Base-by-base conservation (phyloP, 2,113 vertebrate species). In the Andinoacara biseriatus region DNA sequence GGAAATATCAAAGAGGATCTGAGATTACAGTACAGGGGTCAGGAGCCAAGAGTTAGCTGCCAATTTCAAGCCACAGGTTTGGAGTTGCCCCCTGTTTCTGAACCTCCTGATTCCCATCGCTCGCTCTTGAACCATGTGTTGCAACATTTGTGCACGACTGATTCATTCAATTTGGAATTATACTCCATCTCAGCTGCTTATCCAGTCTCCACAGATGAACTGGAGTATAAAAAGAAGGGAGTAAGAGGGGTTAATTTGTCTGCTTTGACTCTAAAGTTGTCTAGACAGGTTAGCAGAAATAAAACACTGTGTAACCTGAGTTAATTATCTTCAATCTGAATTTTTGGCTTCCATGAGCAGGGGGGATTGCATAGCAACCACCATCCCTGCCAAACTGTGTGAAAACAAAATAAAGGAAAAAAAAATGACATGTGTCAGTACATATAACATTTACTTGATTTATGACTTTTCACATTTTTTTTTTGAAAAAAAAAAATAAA, bases 11-110 rank as follows among this genome's bases (percentile, higher is more conserved):
- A 52, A 85, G 76, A 63, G 59, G 77, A 78, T 54, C 26, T 54
- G 83, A 80, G 76, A 85, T 89, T 62, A 91, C 35, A 86, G 85
- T 80, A 85, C 80, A 77, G 81, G 83, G 80, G 81, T 76, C 78
- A 72, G 83, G 84, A 91, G 84, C 82, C 76, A 83, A 86, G 76
- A 86, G 91, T 94, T 95, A 95, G 94, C 94, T 95, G 95, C 94
- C 94, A 92, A 86, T 91, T 92, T 92, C 89, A 72, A 79, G 91
- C 81, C 84, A 72, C 76, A 83, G 76, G 82, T 87, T 86, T 58
- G 72, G 80, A 85, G 75, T 58, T 49, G 58, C 33, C 83, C 83
- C 81, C 10, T 83, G 81, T 62, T 61, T 76, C 76, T 67, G 59
- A 80, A 49, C 72, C 59, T 84, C 52, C 76, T 17, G 33, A 61